Conservation (phyloP, 2,113 vertebrate genomes). For the Serinus canaria region DNA sequence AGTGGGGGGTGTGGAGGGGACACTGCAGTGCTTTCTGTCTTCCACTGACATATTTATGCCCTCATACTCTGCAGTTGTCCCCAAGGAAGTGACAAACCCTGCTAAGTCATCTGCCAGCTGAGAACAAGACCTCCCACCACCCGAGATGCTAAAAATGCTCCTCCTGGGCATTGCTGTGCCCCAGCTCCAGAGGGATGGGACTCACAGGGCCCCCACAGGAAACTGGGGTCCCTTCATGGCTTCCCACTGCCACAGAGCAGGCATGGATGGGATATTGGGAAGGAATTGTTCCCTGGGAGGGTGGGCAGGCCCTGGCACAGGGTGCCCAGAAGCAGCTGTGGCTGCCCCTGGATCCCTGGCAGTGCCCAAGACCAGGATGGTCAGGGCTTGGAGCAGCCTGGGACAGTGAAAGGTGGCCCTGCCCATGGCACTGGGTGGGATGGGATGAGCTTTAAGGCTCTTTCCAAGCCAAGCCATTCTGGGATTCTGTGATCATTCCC, state of each 20-base stretch:
- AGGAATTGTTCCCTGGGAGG: background rate
- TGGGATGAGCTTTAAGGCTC: background rate
- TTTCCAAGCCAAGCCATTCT: background rate
- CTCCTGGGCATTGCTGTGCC: background rate
- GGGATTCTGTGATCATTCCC: background rate
- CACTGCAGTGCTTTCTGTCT: background rate
- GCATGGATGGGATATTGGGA: fast-evolving
- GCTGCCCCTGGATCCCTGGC: background rate
- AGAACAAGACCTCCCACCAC: background rate
- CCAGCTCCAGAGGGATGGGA: background rate
- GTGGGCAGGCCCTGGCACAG: background rate
- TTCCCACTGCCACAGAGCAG: background rate
- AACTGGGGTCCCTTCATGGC: background rate
- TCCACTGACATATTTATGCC: background rate
- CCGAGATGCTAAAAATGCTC: background rate
- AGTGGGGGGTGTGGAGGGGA: background rate
- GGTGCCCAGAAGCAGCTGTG: background rate
- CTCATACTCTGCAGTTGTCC: background rate
- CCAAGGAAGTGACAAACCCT: background rate
- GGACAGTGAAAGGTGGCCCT: fast-evolving
- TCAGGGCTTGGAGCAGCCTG: fast-evolving
- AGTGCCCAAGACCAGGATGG: fast-evolving
- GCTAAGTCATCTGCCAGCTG: background rate
- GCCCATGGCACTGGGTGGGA: background rate
- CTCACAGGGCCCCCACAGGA: background rate